Evolutionary conservation across 2,888 invertebrate species (phyloP), one percentile per base, ranked within the genome.

Genomic region (Panopea generosa): DNA sequence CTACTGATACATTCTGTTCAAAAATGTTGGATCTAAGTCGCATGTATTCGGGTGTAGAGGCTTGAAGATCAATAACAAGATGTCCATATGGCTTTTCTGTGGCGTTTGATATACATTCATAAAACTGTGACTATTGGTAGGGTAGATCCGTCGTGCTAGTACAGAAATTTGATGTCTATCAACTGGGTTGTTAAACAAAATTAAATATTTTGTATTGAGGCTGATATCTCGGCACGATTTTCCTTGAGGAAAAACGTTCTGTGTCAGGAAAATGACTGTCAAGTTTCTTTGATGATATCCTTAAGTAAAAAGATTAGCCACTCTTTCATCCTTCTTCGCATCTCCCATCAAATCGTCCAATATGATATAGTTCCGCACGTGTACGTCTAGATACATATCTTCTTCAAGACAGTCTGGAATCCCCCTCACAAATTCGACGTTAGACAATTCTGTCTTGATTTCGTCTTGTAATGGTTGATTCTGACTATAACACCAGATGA

Each of bases 201-300:
- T 57, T n/a, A 63, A 24, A 22, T 70, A 62, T 22, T 62, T 33
- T 16, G 62, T 50, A 50, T 62, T 62, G 1, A 68, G n/a, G 18
- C 26, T 27, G 14, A 63, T 71, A 50, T 71, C 63, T 50, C 63
- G 56, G 20, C 56, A 71, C 2, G 65, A 43, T 60, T 72, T 65
- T 4, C 49, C 68, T 59, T 65, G 65, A 20, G 59, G 53, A 59
- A 72, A 72, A 14, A 72, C 18, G 27, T 59, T 72, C n/a, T 72
- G 59, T 1, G 65, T 66, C 20, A 72, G 27, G 26, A 43, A 71
- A 2, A 68, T 45, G 18, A 62, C 20, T 1, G 55, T 53, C 22
- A 50, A 20, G 22, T 62, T 61, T 53, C 69, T 3, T 26, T 38
- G 47, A 20, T 56, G 66, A 50, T 24, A 20, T n/a, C 66, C 66